Evolutionary conservation across 2,888 invertebrate species (phyloP).

Genomic region (Dusona sp.): DNA sequence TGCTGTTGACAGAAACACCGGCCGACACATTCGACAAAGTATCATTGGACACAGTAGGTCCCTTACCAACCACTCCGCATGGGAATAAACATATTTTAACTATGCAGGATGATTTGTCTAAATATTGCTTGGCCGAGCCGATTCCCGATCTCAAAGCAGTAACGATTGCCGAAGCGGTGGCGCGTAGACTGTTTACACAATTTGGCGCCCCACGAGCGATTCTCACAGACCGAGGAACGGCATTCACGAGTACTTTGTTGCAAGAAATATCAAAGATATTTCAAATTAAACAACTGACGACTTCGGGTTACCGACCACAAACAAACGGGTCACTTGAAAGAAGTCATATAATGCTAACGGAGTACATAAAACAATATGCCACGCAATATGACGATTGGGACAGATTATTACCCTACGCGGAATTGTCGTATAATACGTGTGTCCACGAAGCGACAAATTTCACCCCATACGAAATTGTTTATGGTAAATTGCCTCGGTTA

Average conservation of each 20-base stretch:
- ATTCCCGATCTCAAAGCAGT: too few relatives aligned
- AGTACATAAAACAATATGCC: conserved; percentile 56
- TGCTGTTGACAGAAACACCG: conserved; percentile 67
- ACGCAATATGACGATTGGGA: too few relatives aligned
- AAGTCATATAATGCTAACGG: conserved; percentile 46
- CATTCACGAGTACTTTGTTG: conserved; percentile 49
- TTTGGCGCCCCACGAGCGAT: conserved; percentile 55
- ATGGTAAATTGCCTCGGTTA: conserved; percentile 41
- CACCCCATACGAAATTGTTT: conserved; percentile 61
- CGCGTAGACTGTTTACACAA: conserved; percentile 13
- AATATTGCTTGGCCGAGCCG: too few relatives aligned
- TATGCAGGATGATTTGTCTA: too few relatives aligned
- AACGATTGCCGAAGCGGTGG: conserved; percentile 47
- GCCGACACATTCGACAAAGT: conserved; percentile 63
- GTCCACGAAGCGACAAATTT: conserved; percentile 62
- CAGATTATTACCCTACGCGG: too few relatives aligned
- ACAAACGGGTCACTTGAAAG: conserved; percentile 52
- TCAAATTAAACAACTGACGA: conserved; percentile 48
- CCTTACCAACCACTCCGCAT: too few relatives aligned
- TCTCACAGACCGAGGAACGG: conserved; percentile 38
- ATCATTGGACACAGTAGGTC: background rate
- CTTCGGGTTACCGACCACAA: conserved; percentile 56
- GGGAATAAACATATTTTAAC: conserved; percentile 51
- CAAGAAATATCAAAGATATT: conserved; percentile 53
- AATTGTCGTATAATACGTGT: conserved; percentile 62